These are phyloP conservation scores for Pycnonotus jocosus DNA, from an alignment of 2,113 vertebrate genomes.

Conservation along the genomic window DNA sequence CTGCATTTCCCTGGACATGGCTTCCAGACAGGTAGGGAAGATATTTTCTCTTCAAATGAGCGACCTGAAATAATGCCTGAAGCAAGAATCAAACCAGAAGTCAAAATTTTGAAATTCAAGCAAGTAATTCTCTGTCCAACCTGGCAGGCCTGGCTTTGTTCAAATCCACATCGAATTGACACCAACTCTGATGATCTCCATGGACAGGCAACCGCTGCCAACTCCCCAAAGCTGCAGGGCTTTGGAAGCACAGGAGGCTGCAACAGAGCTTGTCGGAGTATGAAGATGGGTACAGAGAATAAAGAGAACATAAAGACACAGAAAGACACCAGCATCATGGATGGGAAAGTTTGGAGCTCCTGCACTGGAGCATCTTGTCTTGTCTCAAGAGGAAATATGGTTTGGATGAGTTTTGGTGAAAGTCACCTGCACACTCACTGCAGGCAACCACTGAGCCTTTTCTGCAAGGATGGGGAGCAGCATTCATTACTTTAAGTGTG, in stretches of 20 bases:
- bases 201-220: accelerated
- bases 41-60: not conserved
- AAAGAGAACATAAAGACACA: not conserved
- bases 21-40: not conserved
- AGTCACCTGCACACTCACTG: not conserved
- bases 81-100: conserved; percentile 16
- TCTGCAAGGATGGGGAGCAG: not conserved
- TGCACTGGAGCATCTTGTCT: not conserved
- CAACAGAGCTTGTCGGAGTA: not conserved
- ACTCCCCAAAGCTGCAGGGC: not conserved
- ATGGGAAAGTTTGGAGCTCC: not conserved
- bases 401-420: not conserved
- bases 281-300: not conserved
- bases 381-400: not conserved
- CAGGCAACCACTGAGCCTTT: not conserved
- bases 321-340: not conserved
- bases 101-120: conserved; percentile 4
- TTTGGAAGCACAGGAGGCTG: not conserved
- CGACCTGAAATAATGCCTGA: not conserved
- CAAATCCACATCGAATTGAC: not conserved
- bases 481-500: not conserved
- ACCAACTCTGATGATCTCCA: not conserved
- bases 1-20: not conserved
- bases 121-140: conserved; percentile 1
- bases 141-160: not conserved